Conservation (phyloP, 2,888 invertebrate species). For the Drosophila eohydei region DNA sequence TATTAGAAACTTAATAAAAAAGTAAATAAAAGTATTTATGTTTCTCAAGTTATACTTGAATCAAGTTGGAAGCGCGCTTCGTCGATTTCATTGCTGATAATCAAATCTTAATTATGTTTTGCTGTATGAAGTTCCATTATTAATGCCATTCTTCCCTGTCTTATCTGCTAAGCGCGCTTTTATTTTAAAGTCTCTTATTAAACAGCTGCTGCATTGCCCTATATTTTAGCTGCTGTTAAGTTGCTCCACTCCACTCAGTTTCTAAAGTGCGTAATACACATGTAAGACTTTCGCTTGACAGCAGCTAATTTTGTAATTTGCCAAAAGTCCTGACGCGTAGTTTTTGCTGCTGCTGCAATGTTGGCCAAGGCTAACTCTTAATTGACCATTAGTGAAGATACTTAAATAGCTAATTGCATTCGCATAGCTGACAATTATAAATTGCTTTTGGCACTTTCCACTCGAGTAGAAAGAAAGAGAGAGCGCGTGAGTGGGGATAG, state of each 20-base stretch:
- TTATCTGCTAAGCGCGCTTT: not conserved
- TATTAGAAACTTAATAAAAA: not conserved
- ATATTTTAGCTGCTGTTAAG: not conserved
- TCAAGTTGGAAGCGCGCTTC: not conserved
- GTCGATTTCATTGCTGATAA: not conserved
- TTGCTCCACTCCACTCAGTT: not conserved
- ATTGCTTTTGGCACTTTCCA: conserved; percentile 59
- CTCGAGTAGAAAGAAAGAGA: not conserved
- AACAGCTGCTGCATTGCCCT: not conserved
- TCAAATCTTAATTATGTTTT: not conserved
- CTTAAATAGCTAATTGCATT: conserved; percentile 70
- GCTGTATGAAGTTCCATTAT: not conserved
- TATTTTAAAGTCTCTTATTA: too few relatives aligned
- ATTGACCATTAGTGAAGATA: conserved; percentile 68
- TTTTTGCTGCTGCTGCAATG: conserved; percentile 16
- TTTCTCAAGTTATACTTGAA: not conserved
- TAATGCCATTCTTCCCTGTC: not conserved
- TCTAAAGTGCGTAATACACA: not conserved
- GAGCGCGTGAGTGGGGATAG: not conserved
- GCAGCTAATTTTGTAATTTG: conserved; percentile 43
- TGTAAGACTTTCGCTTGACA: conserved; percentile 27
- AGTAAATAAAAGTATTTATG: not conserved
- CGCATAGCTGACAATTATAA: conserved; percentile 71
- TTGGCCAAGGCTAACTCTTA: conserved; percentile 41
- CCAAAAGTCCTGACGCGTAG: conserved; percentile 30